Evolutionary conservation across 2,797 vertebrate species (phyloP).

Genomic region (Novumbra hubbsi): DNA sequence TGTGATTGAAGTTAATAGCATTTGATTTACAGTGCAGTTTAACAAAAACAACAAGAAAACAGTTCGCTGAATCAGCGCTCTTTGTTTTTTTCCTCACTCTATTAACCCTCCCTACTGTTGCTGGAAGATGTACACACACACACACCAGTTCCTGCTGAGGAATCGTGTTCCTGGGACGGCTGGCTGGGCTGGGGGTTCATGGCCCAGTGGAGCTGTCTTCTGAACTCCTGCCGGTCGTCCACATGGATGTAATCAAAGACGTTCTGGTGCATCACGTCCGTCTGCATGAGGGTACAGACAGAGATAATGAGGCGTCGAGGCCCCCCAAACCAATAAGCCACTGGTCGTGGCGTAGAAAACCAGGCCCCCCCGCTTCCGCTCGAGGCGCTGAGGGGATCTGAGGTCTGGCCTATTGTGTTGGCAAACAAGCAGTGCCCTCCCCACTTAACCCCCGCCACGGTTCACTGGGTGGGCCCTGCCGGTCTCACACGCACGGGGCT

Average conservation of each 20-base stretch:
- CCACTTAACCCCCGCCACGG: slow-evolving; percentile 23
- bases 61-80: background rate
- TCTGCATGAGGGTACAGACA: slow-evolving; percentile 69
- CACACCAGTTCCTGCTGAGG: slow-evolving; percentile 72
- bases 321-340: slow-evolving; percentile 2
- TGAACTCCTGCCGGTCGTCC: slow-evolving; percentile 94
- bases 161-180: slow-evolving; percentile 66
- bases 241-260: slow-evolving; percentile 96
- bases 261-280: slow-evolving; percentile 97
- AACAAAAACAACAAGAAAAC: background rate
- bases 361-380: background rate
- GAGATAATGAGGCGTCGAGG: background rate
- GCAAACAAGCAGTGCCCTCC: slow-evolving; percentile 22
- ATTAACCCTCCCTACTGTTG: background rate
- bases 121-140: slow-evolving; percentile 52
- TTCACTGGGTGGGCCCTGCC: background rate
- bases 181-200: slow-evolving; percentile 93
- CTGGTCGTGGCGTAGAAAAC: background rate
- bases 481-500: background rate
- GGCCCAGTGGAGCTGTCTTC: slow-evolving; percentile 94
- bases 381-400: background rate
- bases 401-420: slow-evolving; percentile 23
- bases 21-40: background rate
- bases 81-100: slow-evolving; percentile 3
- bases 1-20: background rate